Conservation (phyloP, 1,140 invertebrate genomes). For the Eumeta japonica region DNA sequence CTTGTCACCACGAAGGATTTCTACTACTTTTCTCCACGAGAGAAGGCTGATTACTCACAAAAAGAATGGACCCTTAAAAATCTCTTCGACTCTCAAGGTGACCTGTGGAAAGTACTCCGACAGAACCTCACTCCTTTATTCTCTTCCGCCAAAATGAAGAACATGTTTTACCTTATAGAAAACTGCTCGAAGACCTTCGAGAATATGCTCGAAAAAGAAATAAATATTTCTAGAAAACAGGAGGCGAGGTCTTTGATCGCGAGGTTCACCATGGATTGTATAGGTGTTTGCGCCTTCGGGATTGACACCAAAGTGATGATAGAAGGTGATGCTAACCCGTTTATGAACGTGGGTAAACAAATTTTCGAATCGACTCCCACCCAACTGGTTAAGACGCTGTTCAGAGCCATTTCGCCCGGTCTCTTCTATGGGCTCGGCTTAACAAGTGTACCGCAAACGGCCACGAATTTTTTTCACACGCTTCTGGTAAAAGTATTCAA, state of each 20-base stretch:
- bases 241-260: conserved; percentile 38
- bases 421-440: conserved; percentile 14
- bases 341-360: conserved; percentile 40
- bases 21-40: conserved; percentile 51
- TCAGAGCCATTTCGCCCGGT: conserved; percentile 11
- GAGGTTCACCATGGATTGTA: conserved; percentile 57
- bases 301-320: conserved; percentile 52
- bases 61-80: conserved; percentile 29
- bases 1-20: conserved; percentile 59
- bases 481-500: conserved; percentile 10
- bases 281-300: conserved; percentile 58
- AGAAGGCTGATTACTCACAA: conserved; percentile 43
- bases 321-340: conserved; percentile 37
- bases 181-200: conserved; percentile 34
- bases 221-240: conserved; percentile 11
- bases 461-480: conserved; percentile 9
- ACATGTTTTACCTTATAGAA: conserved; percentile 51
- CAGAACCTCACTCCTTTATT: conserved; percentile 61
- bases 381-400: conserved; percentile 3
- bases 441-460: neutral
- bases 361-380: conserved; percentile 11
- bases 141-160: conserved; percentile 58
- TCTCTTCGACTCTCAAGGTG: conserved; percentile 28
- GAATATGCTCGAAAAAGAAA: conserved; percentile 17
- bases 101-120: conserved; percentile 57